Base-by-base conservation (phyloP, 2,888 invertebrate species). In the Caenorhabditis wallacei region DNA sequence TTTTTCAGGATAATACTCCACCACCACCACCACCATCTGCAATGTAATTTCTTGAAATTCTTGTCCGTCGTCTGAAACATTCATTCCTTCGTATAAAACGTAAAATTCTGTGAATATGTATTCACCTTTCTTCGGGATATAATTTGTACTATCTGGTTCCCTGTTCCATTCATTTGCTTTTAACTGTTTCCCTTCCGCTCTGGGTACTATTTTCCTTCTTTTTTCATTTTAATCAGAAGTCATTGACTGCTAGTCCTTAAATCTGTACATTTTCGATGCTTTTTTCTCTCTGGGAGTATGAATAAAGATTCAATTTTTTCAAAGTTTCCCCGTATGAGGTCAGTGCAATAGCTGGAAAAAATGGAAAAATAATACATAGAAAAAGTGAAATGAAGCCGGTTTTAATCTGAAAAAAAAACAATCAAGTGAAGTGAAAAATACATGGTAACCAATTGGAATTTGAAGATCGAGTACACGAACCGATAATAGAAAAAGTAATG, bases 1-100 rank as follows among this genome's bases (percentile, higher is more conserved):
- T 46, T 51, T 71, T 59, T 37, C 57, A 54, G 46, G 59, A 78
- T 53, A 59, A 68, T 35, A 57, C 79, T 13, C 82, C 82, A 57
- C 82, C 79, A 24, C 83, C 80, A 24, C 79, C 82, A 26, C 82
- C 82, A 20, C 82, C 82, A 57, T 66, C 78, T 13, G 82, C 74
- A 20, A 51, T 82, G 63, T 79, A 63, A 78, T 54, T 51, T 40
- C 11, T n/a, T n/a, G n/a, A 13, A 20, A 63, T 30, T 35, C 43
- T 40, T 26, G 37, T n/a, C n/a, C n/a, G n/a, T 24, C 57, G n/a
- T 8, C 40, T 68, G 56, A 56, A 53, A 37, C n/a, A 37, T 43
- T 18, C 46, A 69, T 69, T 69, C 56, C 69, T 46, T 26, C 54
- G 69, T 66, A 66, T 66, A 66, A 53, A 66, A 11, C 13, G 16